phyloP scores from a whole-genome alignment of 2,797 vertebrate species.

The Schizopygopsis malacanthus region DNA sequence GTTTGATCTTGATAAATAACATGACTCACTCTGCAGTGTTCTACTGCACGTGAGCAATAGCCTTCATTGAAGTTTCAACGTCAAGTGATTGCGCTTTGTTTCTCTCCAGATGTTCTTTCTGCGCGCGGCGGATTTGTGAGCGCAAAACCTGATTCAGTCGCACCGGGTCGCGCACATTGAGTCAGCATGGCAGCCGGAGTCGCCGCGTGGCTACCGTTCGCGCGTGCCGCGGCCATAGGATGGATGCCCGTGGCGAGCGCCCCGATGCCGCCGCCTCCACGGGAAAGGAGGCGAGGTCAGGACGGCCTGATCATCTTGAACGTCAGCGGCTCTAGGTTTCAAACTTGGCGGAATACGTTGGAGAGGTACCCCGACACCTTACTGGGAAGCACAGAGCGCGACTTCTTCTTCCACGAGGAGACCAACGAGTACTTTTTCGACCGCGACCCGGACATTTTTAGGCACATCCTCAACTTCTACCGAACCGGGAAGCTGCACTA shows the following conservation, averaged over 20 bases:
- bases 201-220: conserved; percentile 94
- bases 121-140: conserved; percentile 56
- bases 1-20: conserved; percentile 13
- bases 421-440: conserved; percentile 95
- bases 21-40: background rate
- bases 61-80: conserved; percentile 11
- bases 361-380: conserved; percentile 95
- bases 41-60: background rate
- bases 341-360: conserved; percentile 94
- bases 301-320: conserved; percentile 90
- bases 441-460: conserved; percentile 95
- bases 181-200: conserved; percentile 91
- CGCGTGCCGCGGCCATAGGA: conserved; percentile 92
- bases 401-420: conserved; percentile 95
- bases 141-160: conserved; percentile 53
- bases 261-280: conserved; percentile 88
- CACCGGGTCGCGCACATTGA: conserved; percentile 47
- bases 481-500: conserved; percentile 94
- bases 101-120: conserved; percentile 61
- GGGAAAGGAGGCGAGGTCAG: conserved; percentile 79
- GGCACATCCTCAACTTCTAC: conserved; percentile 97
- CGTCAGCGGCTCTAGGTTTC: conserved; percentile 92
- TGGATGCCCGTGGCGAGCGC: conserved; percentile 95
- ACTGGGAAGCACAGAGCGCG: conserved; percentile 92
- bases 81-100: conserved; percentile 27